phyloP scores from a whole-genome alignment of 2,113 vertebrate species.

The Lutjanus erythropterus region DNA sequence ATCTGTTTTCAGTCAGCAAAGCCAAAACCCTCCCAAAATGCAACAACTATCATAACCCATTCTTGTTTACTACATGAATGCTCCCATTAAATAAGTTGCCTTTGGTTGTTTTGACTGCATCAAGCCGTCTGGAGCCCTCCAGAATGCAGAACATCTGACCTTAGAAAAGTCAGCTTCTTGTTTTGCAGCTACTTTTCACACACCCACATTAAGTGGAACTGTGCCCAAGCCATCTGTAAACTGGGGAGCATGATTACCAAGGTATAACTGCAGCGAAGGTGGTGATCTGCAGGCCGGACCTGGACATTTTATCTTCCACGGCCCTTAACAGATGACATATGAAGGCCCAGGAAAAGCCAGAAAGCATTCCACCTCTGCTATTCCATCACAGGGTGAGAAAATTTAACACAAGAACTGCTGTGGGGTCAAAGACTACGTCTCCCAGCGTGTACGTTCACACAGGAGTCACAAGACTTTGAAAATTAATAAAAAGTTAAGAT shows the following conservation, averaged over 20 bases:
- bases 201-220: conserved; percentile 27
- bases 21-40: neutral
- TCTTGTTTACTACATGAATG: conserved; percentile 5
- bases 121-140: neutral
- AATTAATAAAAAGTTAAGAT: neutral
- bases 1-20: neutral
- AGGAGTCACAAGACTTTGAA: neutral
- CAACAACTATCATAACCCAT: neutral
- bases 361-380: neutral
- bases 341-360: conserved; percentile 24
- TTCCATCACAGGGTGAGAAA: neutral
- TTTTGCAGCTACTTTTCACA: conserved; percentile 25
- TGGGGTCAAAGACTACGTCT: neutral
- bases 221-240: conserved; percentile 23
- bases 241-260: conserved; percentile 22
- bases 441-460: too few species aligned
- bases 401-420: neutral
- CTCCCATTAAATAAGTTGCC: conserved; percentile 3
- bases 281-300: conserved; percentile 18
- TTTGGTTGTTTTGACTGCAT: neutral
- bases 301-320: conserved; percentile 30
- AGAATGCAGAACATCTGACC: conserved; percentile 9
- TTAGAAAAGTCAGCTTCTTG: conserved; percentile 36
- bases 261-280: conserved; percentile 14
- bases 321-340: conserved; percentile 20